Base-by-base conservation (phyloP, 2,888 invertebrate species). In the Polyommatus iphigenia region DNA sequence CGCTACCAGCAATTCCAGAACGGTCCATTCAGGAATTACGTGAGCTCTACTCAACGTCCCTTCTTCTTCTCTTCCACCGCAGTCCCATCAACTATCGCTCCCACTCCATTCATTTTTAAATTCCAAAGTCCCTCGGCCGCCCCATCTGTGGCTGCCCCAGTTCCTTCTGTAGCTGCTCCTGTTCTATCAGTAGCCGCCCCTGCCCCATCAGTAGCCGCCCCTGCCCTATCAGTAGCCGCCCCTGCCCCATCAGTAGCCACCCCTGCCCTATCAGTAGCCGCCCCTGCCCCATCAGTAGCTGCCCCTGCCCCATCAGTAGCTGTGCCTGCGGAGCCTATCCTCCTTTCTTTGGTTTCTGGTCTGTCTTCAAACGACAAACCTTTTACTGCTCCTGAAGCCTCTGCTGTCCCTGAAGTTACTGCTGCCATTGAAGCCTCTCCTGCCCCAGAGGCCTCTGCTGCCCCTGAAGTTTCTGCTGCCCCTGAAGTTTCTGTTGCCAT, bases 21-120 rank as follows among this genome's bases (percentile, higher is more conserved):
- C 78, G 82, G 80, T 46, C 80, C 78, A 29, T 80, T 80, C 72
- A 79, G 80, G 79, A 80, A 79, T 75, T 79, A 78, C 79, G 46
- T 54, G 15, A 79, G 79, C 59, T 75, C 75, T 24, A 54, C 75
- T 29, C 73, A 41, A 46, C 73, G 73, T 24, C 73, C 73, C 41
- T 73, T 72, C 24, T 46, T 73, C 20, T 73, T 24, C 6, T 32
- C 41, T 24, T 75, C 75, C 29, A 54, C 75, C 7, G 20, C 75
- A 50, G 24, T 18, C 7, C 75, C 75, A 50, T 54, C 75, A 50
- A 75, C 75, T 6, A 50, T 75, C 75, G 75, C 75, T 29, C 75
- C 75, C 13, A 50, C 75, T 29, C 50, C 50, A 54, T 54, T 75
- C 54, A 29, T 54, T 18, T 75, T 75, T 54, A 67, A 67, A 67